phyloP scores from a whole-genome alignment of 2,113 vertebrate genomes.

The Grallaria varia region DNA sequence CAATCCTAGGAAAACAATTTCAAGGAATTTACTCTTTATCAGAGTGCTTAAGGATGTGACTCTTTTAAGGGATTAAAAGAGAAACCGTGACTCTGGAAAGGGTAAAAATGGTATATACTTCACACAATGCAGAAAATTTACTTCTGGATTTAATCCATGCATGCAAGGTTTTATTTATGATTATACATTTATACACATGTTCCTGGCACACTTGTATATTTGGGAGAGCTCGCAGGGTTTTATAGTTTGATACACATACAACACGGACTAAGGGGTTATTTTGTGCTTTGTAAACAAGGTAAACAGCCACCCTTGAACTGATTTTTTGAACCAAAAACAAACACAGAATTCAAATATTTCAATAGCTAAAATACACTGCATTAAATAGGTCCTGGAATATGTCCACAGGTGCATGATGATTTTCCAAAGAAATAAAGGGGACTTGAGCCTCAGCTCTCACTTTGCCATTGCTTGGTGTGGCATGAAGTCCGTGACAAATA shows the following conservation, averaged over 20 bases:
- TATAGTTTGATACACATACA: neutral
- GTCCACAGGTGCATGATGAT: neutral
- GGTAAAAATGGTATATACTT: neutral
- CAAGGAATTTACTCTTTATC: neutral
- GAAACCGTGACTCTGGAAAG: neutral
- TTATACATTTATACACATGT: neutral
- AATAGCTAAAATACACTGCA: neutral
- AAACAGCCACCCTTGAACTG: neutral
- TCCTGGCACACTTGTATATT: neutral
- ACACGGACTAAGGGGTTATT: neutral
- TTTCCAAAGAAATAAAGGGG: neutral
- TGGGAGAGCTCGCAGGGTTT: neutral
- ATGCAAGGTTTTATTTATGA: neutral
- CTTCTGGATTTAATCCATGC: neutral
- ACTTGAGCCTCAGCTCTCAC: neutral
- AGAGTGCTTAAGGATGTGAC: neutral
- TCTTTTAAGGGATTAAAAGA: neutral
- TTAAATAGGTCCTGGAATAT: neutral
- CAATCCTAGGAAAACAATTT: neutral
- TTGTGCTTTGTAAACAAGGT: neutral
- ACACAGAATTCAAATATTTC: neutral
- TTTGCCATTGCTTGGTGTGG: neutral
- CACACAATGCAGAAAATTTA: neutral
- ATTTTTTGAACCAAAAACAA: constrained; percentile 7
- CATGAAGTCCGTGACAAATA: neutral